A percentile compares a stretch with the other conserved stretches of the same genome.
Conservation (phyloP, 1,140 invertebrate genomes). For the Drosophila willistoni region DNA sequence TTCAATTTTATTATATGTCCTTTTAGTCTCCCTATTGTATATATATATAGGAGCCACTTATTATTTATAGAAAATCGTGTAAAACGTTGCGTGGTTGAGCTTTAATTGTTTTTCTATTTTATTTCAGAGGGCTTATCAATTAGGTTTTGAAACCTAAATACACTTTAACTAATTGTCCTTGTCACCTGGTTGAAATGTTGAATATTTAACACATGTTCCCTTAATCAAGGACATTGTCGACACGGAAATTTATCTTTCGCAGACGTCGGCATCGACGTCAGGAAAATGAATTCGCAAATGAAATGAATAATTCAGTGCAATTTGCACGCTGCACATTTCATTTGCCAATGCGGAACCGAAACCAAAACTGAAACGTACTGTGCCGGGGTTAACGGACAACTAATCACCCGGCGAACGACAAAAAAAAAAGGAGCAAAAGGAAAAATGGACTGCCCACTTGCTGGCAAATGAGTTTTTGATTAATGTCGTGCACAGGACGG, state of each 20-base stretch:
- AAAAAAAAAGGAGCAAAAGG: conserved; percentile 23
- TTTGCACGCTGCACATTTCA: conserved; percentile 38
- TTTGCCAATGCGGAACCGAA: conserved; percentile 21
- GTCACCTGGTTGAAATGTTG: neutral
- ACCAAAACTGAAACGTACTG: conserved; percentile 11
- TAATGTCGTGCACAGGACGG: conserved; percentile 49
- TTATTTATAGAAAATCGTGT: conserved; percentile 40
- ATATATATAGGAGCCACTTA: conserved; percentile 26
- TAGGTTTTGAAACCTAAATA: neutral
- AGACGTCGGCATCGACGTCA: neutral
- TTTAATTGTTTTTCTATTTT: conserved; percentile 30
- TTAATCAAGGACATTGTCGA: neutral
- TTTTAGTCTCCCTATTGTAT: neutral
- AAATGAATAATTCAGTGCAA: conserved; percentile 71
- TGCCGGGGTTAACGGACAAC: conserved; percentile 74
- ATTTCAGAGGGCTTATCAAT: conserved; percentile 31
- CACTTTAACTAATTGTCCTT: neutral
- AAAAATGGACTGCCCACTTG: conserved; percentile 37
- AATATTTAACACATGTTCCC: conserved; percentile 4
- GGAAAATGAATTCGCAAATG: conserved; percentile 27
- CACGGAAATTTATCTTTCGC: conserved; percentile 42
- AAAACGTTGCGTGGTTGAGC: conserved; percentile 20
- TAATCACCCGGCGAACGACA: conserved; percentile 61
- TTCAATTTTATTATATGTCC: conserved; percentile 21
- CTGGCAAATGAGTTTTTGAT: conserved; percentile 75